These are phyloP conservation scores for Abrostola triplasia DNA, from an alignment of 2,888 invertebrate species.

Conservation along the genomic window DNA sequence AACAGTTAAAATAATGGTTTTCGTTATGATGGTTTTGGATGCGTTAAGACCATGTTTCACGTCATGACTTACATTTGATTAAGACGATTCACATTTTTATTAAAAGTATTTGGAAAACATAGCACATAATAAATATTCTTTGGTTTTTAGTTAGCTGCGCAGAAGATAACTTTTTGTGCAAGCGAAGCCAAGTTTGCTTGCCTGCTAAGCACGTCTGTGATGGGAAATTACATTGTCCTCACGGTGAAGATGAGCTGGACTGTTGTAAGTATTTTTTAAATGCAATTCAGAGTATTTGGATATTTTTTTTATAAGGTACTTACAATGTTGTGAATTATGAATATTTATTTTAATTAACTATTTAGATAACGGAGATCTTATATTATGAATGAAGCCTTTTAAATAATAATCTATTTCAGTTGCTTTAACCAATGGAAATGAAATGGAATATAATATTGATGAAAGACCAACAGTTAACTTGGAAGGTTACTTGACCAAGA, in stretches of 20 bases:
- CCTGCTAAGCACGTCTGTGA: slow-evolving; percentile 90
- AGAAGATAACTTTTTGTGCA: slow-evolving; percentile 89
- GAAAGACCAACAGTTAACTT: slow-evolving; percentile 88
- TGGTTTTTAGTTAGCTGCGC: slow-evolving; percentile 87
- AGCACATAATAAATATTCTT: slow-evolving; percentile 26
- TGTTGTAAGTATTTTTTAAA: slow-evolving; percentile 89
- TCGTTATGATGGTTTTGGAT: neutral
- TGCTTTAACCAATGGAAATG: slow-evolving; percentile 90
- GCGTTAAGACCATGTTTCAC: too few relatives aligned
- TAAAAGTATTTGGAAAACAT: too few relatives aligned
- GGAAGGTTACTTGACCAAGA: slow-evolving; percentile 90
- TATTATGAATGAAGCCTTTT: neutral
- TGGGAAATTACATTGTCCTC: slow-evolving; percentile 89
- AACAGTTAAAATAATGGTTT: neutral
- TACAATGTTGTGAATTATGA: too few relatives aligned
- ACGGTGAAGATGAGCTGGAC: slow-evolving; percentile 93
- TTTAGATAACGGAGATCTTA: neutral
- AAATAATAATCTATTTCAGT: slow-evolving; percentile 82
- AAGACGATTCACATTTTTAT: too few relatives aligned
- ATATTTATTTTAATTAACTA: too few relatives aligned
- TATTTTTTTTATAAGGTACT: too few relatives aligned
- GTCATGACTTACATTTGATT: too few relatives aligned
- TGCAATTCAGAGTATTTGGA: too few relatives aligned
- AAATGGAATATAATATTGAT: slow-evolving; percentile 89
- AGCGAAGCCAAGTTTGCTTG: slow-evolving; percentile 90